A percentile compares a stretch with the other conserved stretches of the same genome.
Conservation (phyloP, 2,113 vertebrate species). For the Chunga burmeisteri region DNA sequence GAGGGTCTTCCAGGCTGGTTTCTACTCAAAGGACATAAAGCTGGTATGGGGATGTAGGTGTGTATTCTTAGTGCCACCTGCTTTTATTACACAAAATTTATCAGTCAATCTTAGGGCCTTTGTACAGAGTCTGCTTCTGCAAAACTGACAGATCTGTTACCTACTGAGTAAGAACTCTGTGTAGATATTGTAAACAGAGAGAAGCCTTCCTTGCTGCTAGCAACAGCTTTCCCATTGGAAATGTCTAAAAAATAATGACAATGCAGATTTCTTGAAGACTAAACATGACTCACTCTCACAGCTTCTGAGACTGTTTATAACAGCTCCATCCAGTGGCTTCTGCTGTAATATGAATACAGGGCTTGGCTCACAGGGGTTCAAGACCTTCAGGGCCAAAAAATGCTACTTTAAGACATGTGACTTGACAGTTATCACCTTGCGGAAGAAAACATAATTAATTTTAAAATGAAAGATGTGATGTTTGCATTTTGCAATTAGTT, state of each 20-base stretch:
- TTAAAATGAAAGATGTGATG: not conserved
- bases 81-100: not conserved
- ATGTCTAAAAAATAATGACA: not conserved
- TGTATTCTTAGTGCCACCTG: not conserved
- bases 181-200: not conserved
- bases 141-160: not conserved
- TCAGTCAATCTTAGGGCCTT: not conserved
- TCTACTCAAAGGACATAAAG: not conserved
- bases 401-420: not conserved
- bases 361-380: not conserved
- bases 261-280: not conserved
- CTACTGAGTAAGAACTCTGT: not conserved
- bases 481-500: not conserved
- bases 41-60: not conserved
- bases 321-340: constrained; percentile 56
- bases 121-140: not conserved
- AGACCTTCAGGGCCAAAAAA: not conserved
- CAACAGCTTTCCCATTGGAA: not conserved
- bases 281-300: not conserved
- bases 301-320: not conserved
- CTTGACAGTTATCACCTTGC: not conserved
- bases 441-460: not conserved
- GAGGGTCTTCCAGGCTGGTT: not conserved
- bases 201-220: not conserved
- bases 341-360: not conserved